Conservation (phyloP, 2,797 vertebrate species). For the Eidolon dupreanum region DNA sequence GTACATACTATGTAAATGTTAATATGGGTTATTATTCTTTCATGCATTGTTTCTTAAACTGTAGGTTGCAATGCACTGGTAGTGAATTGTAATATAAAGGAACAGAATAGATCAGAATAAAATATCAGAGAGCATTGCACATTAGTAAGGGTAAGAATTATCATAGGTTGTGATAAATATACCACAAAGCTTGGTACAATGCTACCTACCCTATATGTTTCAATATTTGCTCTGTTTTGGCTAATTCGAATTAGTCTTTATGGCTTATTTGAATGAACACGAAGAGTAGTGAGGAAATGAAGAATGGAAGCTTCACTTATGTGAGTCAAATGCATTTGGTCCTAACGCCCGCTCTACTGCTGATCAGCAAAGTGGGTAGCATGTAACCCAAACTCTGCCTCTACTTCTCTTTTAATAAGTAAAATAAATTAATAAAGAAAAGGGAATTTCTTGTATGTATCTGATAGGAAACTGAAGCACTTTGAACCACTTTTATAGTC, state of each 20-base stretch:
- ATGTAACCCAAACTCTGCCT: constrained; percentile 20
- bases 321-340: not conserved
- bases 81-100: constrained; percentile 19
- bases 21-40: not conserved
- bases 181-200: not conserved
- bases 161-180: not conserved
- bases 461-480: not conserved
- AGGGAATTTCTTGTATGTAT: not conserved
- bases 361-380: not conserved
- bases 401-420: not conserved
- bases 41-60: constrained; percentile 53
- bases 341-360: not conserved
- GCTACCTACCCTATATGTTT: not conserved
- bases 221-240: not conserved
- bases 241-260: constrained; percentile 12
- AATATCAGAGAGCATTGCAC: not conserved
- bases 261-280: not conserved
- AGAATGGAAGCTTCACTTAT: constrained; percentile 3
- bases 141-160: not conserved
- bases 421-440: not conserved
- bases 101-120: not conserved
- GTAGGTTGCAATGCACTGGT: not conserved
- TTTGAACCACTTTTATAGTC: not conserved
- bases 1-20: not conserved
- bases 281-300: not conserved